Evolutionary conservation across 35 echinoderm and acorn worm species (phyloP).

Genomic region (Chiridota heheva): DNA sequence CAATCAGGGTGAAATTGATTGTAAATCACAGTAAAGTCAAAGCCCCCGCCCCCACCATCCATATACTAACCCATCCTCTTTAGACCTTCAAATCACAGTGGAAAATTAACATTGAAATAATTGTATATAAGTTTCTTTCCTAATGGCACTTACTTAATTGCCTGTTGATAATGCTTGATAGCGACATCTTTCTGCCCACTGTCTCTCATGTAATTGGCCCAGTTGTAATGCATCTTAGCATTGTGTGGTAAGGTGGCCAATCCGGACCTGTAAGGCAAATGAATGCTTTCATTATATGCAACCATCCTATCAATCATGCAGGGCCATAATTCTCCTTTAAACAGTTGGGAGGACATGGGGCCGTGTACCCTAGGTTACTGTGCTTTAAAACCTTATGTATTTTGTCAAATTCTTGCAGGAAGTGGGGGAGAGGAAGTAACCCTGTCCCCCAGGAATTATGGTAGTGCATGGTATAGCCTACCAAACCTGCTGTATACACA

Average conservation of each 20-base stretch:
- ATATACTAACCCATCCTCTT: no score
- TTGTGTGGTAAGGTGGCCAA: conserved; percentile 80
- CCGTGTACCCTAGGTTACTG: no score
- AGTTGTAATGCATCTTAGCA: conserved; percentile 99
- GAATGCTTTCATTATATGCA: neutral
- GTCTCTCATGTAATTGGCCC: conserved; percentile 81
- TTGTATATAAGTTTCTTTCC: neutral
- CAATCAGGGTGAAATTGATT: neutral
- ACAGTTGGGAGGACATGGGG: no score
- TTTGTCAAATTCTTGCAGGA: no score
- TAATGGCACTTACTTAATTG: conserved; percentile 60
- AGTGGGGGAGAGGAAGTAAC: no score
- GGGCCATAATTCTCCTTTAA: no score
- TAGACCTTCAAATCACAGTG: neutral
- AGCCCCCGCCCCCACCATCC: no score
- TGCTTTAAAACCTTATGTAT: no score
- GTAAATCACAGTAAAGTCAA: neutral
- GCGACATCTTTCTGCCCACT: conserved; percentile 49
- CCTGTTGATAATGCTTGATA: conserved; percentile 60
- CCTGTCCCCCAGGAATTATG: no score
- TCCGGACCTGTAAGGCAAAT: conserved; percentile 71
- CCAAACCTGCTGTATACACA: no score
- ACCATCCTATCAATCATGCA: no score
- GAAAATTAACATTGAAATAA: neutral
- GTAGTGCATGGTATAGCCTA: no score